Conservation (phyloP, 2,888 invertebrate genomes). For the Ecdyonurus torrentis region DNA sequence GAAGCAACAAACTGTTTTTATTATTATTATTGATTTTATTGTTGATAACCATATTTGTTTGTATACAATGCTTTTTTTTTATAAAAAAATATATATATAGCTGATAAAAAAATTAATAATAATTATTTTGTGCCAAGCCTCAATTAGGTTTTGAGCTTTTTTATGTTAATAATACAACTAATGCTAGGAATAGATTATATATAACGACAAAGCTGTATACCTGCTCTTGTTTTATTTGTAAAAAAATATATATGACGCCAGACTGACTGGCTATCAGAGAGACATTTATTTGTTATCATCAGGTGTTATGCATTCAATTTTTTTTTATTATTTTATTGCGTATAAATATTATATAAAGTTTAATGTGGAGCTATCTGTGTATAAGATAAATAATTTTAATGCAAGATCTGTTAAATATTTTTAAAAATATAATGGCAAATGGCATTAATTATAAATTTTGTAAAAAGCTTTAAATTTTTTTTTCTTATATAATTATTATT, state of each 20-base stretch:
- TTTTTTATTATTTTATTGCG: not conserved
- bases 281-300: no score
- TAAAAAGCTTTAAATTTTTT: not conserved
- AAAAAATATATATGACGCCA: no score
- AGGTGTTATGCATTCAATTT: not conserved
- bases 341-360: no score
- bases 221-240: not conserved
- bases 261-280: no score
- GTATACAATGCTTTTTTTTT: no score
- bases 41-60: no score
- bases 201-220: not conserved
- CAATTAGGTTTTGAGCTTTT: not conserved
- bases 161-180: not conserved
- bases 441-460: not conserved
- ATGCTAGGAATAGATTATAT: not conserved
- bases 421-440: not conserved
- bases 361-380: not conserved
- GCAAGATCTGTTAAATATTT: not conserved
- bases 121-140: not conserved
- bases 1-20: no score
- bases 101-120: not conserved
- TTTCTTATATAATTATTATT: not conserved
- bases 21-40: no score
- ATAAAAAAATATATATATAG: no score
- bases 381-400: not conserved